Evolutionary conservation across 2,797 vertebrate species (phyloP).

Genomic region (Notolabrus celidotus): DNA sequence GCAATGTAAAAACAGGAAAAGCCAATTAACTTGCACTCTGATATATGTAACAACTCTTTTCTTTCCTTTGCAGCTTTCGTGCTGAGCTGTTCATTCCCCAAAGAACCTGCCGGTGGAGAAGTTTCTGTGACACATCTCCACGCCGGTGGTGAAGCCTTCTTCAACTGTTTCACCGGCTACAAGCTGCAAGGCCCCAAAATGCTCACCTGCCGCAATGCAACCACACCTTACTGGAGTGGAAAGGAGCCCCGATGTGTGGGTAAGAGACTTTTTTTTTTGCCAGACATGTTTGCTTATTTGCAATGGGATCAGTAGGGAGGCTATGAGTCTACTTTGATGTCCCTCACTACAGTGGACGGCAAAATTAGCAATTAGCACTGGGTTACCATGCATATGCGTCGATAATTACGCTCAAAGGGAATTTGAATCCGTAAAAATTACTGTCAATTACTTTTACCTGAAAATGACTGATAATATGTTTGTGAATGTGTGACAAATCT

Average conservation of each 20-base stretch:
- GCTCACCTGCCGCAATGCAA: conserved; percentile 93
- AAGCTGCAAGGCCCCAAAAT: conserved; percentile 88
- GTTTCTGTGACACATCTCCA: conserved; percentile 93
- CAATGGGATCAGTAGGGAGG: not conserved
- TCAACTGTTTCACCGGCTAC: conserved; percentile 91
- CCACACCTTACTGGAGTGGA: conserved; percentile 94
- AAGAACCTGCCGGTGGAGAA: conserved; percentile 89
- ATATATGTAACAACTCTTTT: not conserved
- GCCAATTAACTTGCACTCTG: not conserved
- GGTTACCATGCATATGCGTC: too few species aligned
- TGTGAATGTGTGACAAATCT: too few species aligned
- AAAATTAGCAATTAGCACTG: too few species aligned
- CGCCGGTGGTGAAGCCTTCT: conserved; percentile 90
- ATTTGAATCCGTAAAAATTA: too few species aligned
- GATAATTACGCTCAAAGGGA: too few species aligned
- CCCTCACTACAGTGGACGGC: too few species aligned
- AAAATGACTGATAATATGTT: too few species aligned
- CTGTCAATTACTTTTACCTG: too few species aligned
- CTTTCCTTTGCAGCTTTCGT: conserved; percentile 85
- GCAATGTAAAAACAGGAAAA: not conserved
- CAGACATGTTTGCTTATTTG: not conserved
- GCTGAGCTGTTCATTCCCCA: conserved; percentile 92
- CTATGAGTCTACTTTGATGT: not conserved
- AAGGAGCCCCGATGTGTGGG: conserved; percentile 91
- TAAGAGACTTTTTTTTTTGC: conserved; percentile 71